Percentiles rank a stretch among this genome's conserved stretches.
phyloP scores from a whole-genome alignment of 1,140 invertebrate species.

The Zaprionus camerounensis region DNA sequence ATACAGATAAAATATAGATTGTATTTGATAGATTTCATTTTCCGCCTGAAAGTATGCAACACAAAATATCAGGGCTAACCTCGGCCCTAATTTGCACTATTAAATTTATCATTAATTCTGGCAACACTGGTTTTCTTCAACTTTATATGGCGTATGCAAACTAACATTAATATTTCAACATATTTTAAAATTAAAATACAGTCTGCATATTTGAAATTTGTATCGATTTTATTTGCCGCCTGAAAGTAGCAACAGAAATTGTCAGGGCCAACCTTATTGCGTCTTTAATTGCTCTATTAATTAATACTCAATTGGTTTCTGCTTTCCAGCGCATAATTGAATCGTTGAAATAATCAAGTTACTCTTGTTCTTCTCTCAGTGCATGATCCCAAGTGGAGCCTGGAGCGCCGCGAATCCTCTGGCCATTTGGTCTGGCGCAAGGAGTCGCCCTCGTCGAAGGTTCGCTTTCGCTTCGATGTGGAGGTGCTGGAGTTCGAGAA shows the following conservation, averaged over 20 bases:
- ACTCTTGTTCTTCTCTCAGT: conserved; percentile 36
- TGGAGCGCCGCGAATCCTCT: conserved; percentile 84
- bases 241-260: conserved; percentile 12
- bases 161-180: background rate
- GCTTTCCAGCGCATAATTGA: background rate
- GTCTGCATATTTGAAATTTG: background rate
- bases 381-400: conserved; percentile 85
- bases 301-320: background rate
- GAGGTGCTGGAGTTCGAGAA: conserved; percentile 85
- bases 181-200: background rate
- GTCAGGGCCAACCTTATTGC: background rate
- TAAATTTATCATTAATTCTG: too few relatives aligned
- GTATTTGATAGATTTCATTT: background rate
- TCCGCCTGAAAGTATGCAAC: background rate
- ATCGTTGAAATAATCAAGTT: background rate
- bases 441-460: conserved; percentile 84
- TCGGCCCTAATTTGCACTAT: too few relatives aligned
- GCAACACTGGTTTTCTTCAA: too few relatives aligned
- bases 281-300: background rate
- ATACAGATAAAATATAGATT: too few relatives aligned
- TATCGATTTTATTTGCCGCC: background rate
- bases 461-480: conserved; percentile 85
- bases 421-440: conserved; percentile 85
- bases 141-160: too few relatives aligned
- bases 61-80: background rate